Evolutionary conservation across 2,888 invertebrate species (phyloP).

Genomic region (Catocala nupta): DNA sequence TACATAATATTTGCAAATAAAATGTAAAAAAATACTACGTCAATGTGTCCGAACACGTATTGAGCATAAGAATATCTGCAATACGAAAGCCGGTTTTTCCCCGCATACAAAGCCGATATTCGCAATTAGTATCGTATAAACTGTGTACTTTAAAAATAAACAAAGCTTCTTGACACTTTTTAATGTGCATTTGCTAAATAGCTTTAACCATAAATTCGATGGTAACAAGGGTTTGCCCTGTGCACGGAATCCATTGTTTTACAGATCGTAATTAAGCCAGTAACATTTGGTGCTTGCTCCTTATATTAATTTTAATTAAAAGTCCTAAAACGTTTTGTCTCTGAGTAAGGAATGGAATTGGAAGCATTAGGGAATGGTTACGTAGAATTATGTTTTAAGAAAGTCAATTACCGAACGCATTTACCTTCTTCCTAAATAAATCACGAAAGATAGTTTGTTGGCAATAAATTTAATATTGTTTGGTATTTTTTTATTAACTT

Average conservation of each 20-base stretch:
- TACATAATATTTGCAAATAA: no score
- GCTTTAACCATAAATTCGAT: conserved; percentile 54
- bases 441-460: conserved; percentile 14
- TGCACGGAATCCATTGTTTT: conserved; percentile 42
- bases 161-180: conserved; percentile 21
- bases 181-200: conserved; percentile 45
- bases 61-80: no score
- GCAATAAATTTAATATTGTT: neutral
- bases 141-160: conserved; percentile 1
- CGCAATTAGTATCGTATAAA: no score
- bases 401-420: conserved; percentile 37
- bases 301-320: conserved; percentile 55
- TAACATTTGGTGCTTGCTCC: conserved; percentile 50
- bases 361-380: conserved; percentile 32
- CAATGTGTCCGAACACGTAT: no score
- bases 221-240: conserved; percentile 55
- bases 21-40: no score
- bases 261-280: conserved; percentile 54
- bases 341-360: conserved; percentile 41
- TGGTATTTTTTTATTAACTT: no score
- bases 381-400: conserved; percentile 29
- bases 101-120: no score
- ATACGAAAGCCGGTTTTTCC: no score
- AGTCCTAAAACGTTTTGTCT: conserved; percentile 50
- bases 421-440: conserved; percentile 16